Evolutionary conservation across 2,113 vertebrate species (phyloP).

Genomic region (Cryptotis parvus): DNA sequence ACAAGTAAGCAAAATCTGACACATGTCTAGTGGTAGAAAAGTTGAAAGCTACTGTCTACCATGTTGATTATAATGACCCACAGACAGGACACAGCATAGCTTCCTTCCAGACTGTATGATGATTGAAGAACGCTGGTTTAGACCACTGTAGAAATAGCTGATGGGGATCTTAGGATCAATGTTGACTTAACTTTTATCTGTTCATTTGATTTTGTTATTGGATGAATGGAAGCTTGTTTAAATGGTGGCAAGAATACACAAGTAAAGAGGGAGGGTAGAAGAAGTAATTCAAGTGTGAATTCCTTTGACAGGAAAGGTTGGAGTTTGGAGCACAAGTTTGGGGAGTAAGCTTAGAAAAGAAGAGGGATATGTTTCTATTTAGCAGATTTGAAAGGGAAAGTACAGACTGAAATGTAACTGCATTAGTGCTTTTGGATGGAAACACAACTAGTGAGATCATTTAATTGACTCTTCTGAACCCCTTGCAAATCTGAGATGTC

Average conservation of each 20-base stretch:
- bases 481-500: neutral
- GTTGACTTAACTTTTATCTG: slow-evolving; percentile 16
- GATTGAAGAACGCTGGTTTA: neutral
- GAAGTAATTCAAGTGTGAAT: neutral
- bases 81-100: no score
- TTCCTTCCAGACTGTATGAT: no score
- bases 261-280: neutral
- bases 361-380: neutral
- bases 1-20: neutral
- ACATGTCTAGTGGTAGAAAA: neutral
- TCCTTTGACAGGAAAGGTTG: neutral
- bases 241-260: neutral
- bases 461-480: neutral
- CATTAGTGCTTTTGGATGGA: neutral
- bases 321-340: neutral
- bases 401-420: neutral
- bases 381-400: neutral
- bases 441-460: neutral
- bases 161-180: neutral
- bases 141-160: neutral
- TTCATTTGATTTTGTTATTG: neutral
- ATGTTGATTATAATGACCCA: no score
- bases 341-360: neutral
- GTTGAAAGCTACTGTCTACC: no score
- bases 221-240: neutral